Base-by-base conservation (phyloP, 2,888 invertebrate species). In the Stratiomys singularior region DNA sequence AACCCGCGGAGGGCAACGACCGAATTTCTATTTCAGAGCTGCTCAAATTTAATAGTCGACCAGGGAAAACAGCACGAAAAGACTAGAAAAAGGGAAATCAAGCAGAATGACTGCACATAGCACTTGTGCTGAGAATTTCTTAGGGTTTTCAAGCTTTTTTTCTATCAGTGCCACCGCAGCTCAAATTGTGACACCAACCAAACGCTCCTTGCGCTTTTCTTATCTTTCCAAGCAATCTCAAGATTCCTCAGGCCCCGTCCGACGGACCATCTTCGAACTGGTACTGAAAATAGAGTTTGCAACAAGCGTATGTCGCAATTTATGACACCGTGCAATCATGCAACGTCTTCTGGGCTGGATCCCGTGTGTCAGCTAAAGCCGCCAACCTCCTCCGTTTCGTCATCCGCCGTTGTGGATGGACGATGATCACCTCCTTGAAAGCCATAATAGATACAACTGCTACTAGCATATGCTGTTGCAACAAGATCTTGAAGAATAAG, bases 11-110 rank as follows among this genome's bases (percentile, higher is more conserved):
- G 77, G 77, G 72, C 77, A 77, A 77, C 72, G 77, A 77, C 77
- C 77, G 72, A 72, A 72, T 69, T 77, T 77, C 77, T 77, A 77
- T 77, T 77, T 77, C 52, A 47, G 72, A 72, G 21, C 72, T 52
- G 37, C 74, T 74, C 37, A 58, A 58, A 58, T 60, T 58, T 74
- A 74, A 74, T 74, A 58, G 74, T 28, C 74, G 58, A 58, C 58
- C 27, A 44, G 25, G 69, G 58, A 60, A 74, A 74, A 58, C 37
- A 13, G 23, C 15, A 72, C 28, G n/a, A n/a, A n/a, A 30, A 37
- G 74, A 37, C 37, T 9, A 37, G 37, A 58, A 74, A 74, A 74
- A 58, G 60, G 44, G 37, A 74, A 72, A 72, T 30, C 21, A 58
- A 52, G 18, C 27, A 18, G 47, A 74, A 74, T 58, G 74, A 37